These are phyloP conservation scores for Tolypeutes matacus DNA, from an alignment of 2,797 vertebrate genomes.

Conservation along the genomic window DNA sequence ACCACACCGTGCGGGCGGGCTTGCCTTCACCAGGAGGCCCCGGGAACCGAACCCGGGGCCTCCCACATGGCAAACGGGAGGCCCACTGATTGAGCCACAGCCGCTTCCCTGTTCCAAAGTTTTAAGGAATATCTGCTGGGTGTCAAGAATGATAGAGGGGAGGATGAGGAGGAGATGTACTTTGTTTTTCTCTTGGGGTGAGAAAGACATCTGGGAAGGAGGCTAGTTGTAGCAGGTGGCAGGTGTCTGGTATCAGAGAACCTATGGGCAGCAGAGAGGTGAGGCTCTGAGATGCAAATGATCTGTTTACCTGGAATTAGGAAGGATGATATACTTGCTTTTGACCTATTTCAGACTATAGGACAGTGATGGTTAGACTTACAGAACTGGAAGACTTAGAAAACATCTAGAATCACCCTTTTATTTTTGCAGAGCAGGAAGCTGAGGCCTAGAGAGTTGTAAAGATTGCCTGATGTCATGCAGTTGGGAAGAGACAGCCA, in stretches of 20 bases:
- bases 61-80: no score
- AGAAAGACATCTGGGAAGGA: not conserved
- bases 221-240: not conserved
- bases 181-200: constrained; percentile 4
- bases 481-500: not conserved
- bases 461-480: not conserved
- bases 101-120: no score
- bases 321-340: not conserved
- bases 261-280: not conserved
- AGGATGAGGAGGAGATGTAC: not conserved
- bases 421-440: not conserved
- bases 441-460: not conserved
- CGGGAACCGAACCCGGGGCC: no score
- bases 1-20: no score
- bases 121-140: not conserved
- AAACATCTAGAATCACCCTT: not conserved
- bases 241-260: constrained; percentile 26
- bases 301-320: not conserved
- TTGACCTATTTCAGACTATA: not conserved
- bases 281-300: not conserved
- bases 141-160: not conserved
- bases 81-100: no score
- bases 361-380: not conserved
- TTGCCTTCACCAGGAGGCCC: no score
- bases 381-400: not conserved